Base-by-base conservation (phyloP, 2,113 vertebrate genomes). In the Lasiurus cinereus region DNA sequence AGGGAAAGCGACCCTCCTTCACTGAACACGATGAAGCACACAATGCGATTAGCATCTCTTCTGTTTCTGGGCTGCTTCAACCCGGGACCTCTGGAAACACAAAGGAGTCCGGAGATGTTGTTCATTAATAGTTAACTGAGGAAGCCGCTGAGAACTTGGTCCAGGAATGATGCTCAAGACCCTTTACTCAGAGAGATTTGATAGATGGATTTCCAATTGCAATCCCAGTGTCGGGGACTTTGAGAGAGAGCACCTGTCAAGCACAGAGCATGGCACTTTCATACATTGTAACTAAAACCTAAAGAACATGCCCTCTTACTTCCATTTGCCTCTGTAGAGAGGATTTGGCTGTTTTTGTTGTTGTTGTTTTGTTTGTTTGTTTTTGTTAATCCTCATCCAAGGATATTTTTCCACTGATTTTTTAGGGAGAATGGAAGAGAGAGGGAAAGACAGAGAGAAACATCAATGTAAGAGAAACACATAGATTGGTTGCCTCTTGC, bases 1-100 rank as follows among this genome's bases (percentile, higher is more conserved):
- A 95, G 97, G 97, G 97, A 96, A 97, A 94, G 62, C 93, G 74
- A 85, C 86, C 83, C 76, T 89, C 84, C 93, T 97, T 96, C 91
- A 78, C 90, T 88, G 92, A 95, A 94, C 89, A 88, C 78, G 62
- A 79, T 92, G 67, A 90, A 91, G 70, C 59, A 50, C 76, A 97
- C 96, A 97, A 96, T 96, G 96, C 79, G 94, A 98, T 98, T 97
- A 97, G 96, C 93, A 97, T 96, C 96, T 97, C 94, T 97, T 97
- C 94, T 97, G 56, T 90, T 97, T 95, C 88, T 93, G 88, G 84
- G 94, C 96, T 95, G 96, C 85, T 97, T 96, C 96, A 87, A 92
- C 31, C 67, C 5, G 0, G 82, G 86, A 64, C 52, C 97, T 84
- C 73, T 48, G 91, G 90, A 84, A 66, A 93, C 97, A 98, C 96